Percentiles rank a stretch among this genome's conserved stretches.
Conservation (phyloP, 2,888 invertebrate genomes). For the Phortica okadai region DNA sequence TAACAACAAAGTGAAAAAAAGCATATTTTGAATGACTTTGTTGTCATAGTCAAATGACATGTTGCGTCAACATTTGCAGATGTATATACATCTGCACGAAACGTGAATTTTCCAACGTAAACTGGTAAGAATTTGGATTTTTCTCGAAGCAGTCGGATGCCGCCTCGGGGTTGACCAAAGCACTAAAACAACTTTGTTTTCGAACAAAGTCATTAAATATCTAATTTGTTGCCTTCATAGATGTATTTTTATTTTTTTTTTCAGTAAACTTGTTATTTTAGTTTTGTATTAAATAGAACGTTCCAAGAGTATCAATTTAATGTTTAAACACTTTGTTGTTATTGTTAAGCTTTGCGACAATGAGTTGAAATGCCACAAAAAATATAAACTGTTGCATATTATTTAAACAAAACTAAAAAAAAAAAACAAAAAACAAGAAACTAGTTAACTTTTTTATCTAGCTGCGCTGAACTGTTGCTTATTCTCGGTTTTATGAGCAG, state of each 20-base stretch:
- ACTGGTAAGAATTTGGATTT: not conserved
- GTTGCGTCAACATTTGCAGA: not conserved
- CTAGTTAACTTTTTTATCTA: not conserved
- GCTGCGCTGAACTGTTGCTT: not conserved
- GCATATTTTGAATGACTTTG: not conserved
- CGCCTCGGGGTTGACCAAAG: not conserved
- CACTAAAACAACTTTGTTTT: not conserved
- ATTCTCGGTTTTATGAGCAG: not conserved
- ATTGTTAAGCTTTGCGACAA: no score
- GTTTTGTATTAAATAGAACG: no score
- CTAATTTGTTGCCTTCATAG: not conserved
- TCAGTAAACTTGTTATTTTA: no score
- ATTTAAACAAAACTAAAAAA: not conserved
- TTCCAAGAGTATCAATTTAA: not conserved
- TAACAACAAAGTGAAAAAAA: no score
- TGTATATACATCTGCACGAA: not conserved
- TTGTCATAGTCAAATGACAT: not conserved
- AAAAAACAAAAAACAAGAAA: not conserved
- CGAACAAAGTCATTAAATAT: not conserved
- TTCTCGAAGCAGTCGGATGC: not conserved
- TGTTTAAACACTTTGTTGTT: not conserved
- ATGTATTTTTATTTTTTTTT: no score
- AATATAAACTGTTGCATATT: not conserved
- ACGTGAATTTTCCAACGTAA: slow-evolving; percentile 17
- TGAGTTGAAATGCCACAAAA: no score